phyloP scores from a whole-genome alignment of 2,113 vertebrate genomes.

The Cairina moschata region DNA sequence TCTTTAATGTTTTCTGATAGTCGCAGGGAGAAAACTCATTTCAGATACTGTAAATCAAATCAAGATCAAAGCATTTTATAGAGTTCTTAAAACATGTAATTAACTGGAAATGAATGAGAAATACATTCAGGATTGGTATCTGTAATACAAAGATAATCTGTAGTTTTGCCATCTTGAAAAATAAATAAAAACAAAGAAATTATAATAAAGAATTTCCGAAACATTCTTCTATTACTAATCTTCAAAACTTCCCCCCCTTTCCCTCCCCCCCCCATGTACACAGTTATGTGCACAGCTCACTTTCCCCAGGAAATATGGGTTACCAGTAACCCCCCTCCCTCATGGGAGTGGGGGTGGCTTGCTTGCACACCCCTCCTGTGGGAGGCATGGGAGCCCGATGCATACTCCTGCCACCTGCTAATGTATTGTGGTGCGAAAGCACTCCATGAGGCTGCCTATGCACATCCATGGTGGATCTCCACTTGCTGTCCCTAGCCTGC shows the following conservation, averaged over 20 bases:
- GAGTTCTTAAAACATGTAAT: not conserved
- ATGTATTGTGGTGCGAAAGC: not conserved
- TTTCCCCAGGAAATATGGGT: accelerated
- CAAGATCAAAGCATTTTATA: not conserved
- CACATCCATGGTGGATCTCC: accelerated
- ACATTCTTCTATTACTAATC: not conserved
- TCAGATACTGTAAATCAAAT: not conserved
- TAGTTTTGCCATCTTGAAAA: not conserved
- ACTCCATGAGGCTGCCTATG: accelerated
- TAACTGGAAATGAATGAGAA: not conserved
- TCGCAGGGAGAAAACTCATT: not conserved
- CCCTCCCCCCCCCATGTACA: not conserved
- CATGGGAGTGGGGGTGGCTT: not conserved
- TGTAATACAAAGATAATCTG: not conserved
- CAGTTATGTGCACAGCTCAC: not conserved
- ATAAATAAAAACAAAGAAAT: not conserved
- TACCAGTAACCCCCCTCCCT: not conserved
- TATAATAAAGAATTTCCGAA: not conserved
- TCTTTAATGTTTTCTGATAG: not conserved
- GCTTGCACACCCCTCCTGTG: not conserved
- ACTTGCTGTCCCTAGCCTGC: accelerated
- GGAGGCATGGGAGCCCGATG: accelerated
- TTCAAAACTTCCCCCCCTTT: not conserved
- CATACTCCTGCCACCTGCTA: accelerated
- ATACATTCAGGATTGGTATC: not conserved